phyloP scores from a whole-genome alignment of 1,140 invertebrate species.

The Coenobita brevimanus region DNA sequence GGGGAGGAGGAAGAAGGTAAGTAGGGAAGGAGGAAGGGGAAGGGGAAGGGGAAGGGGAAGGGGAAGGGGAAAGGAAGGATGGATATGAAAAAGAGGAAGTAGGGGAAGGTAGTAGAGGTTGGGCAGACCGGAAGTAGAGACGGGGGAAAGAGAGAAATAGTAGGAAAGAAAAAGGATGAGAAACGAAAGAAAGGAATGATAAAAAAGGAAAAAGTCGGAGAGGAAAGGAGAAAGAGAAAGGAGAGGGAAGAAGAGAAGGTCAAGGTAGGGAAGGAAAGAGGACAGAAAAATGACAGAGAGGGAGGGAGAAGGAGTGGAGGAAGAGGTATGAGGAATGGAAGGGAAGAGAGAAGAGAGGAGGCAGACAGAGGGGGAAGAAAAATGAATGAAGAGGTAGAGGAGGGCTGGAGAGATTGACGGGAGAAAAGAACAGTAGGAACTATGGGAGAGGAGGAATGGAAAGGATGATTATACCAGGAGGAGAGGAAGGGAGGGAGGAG shows the following conservation, averaged over 20 bases:
- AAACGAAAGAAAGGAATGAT: no score
- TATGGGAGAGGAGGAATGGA: background rate
- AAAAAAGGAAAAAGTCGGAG: background rate
- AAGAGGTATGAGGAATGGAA: no score
- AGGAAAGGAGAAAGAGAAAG: no score
- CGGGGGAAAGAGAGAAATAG: background rate
- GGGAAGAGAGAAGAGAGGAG: background rate
- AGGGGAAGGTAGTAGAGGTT: no score
- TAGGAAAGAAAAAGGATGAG: background rate
- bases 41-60: background rate
- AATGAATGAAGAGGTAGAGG: background rate
- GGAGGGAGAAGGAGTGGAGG: no score
- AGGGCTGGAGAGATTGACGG: no score
- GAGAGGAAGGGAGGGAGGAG: background rate
- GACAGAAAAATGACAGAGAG: background rate
- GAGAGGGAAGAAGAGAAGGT: no score
- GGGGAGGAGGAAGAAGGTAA: no score
- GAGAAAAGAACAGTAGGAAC: no score
- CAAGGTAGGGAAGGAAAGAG: background rate
- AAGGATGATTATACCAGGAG: background rate
- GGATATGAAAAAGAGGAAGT: background rate
- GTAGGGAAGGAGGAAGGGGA: background rate
- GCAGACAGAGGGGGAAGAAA: no score
- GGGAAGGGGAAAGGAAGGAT: background rate
- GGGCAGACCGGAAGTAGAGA: no score